phyloP scores from a whole-genome alignment of 2,888 invertebrate species.

The Zaprionus bogoriensis region DNA sequence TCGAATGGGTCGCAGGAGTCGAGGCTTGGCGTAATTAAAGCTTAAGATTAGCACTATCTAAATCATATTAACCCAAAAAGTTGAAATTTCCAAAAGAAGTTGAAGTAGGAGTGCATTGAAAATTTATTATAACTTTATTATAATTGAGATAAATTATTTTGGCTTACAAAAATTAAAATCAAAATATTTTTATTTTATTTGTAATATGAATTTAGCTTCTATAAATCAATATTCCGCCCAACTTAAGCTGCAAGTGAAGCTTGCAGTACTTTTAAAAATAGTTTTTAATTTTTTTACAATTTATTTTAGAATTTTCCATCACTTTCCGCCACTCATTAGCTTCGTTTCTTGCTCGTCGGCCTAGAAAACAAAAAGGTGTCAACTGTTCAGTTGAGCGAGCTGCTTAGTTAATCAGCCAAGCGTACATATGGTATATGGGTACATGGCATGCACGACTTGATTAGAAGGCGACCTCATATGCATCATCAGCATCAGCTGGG shows the following conservation, averaged over 20 bases:
- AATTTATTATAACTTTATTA: too few species aligned
- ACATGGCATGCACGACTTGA: slow-evolving; percentile 74
- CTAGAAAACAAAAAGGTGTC: slow-evolving; percentile 60
- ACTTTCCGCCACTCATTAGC: background rate
- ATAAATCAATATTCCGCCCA: background rate
- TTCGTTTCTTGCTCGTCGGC: slow-evolving; percentile 14
- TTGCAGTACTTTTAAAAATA: background rate
- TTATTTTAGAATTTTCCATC: background rate
- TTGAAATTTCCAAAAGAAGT: too few species aligned
- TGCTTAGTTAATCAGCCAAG: slow-evolving; percentile 58
- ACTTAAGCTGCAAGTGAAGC: background rate
- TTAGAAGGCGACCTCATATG: slow-evolving; percentile 70
- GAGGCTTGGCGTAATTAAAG: slow-evolving; percentile 17
- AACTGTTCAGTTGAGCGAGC: slow-evolving; percentile 38
- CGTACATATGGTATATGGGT: slow-evolving; percentile 23
- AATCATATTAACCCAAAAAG: slow-evolving; percentile 21
- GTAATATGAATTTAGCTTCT: background rate
- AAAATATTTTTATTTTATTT: background rate
- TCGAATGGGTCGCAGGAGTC: slow-evolving; percentile 6
- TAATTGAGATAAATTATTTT: too few species aligned
- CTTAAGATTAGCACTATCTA: slow-evolving; percentile 7
- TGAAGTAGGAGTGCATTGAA: too few species aligned
- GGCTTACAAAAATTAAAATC: background rate
- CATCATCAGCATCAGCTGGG: too few species aligned
- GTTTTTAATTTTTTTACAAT: background rate